These are phyloP conservation scores for Reinhardtius hippoglossoides DNA, from an alignment of 2,113 vertebrate genomes.

Conservation along the genomic window DNA sequence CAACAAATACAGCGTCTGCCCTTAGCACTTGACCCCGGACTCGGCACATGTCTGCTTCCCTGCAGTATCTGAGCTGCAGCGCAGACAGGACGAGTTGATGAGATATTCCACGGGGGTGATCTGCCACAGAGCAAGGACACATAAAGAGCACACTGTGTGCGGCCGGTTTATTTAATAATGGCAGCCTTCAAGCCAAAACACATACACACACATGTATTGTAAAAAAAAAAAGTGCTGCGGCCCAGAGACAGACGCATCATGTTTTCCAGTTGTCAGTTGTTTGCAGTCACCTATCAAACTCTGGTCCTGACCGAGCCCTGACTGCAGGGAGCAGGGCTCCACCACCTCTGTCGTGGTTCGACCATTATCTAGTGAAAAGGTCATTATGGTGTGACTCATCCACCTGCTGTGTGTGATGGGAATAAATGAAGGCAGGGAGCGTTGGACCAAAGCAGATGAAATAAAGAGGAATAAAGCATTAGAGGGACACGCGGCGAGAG, in stretches of 20 bases:
- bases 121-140: slow-evolving; percentile 16
- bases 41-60: not conserved
- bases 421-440: slow-evolving; percentile 41
- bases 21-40: not conserved
- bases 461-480: slow-evolving; percentile 8
- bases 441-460: slow-evolving; percentile 10
- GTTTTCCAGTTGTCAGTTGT: slow-evolving; percentile 16
- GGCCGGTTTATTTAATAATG: slow-evolving; percentile 50
- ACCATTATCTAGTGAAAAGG: slow-evolving; percentile 59
- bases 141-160: slow-evolving; percentile 17
- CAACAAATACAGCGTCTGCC: not conserved
- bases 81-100: not conserved
- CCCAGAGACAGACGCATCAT: not conserved
- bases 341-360: slow-evolving; percentile 17
- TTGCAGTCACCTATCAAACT: slow-evolving; percentile 31
- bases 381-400: slow-evolving; percentile 50
- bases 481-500: not conserved
- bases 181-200: slow-evolving; percentile 34
- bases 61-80: not conserved
- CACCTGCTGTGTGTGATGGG: slow-evolving; percentile 38
- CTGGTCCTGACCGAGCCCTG: not conserved
- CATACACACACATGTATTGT: slow-evolving; percentile 27
- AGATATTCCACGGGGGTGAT: slow-evolving; percentile 9
- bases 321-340: slow-evolving; percentile 14
- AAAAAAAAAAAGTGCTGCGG: not conserved